Evolutionary conservation across 2,888 invertebrate species (phyloP), one percentile per base, ranked within the genome.

Genomic region (Drosophila maculinotata): DNA sequence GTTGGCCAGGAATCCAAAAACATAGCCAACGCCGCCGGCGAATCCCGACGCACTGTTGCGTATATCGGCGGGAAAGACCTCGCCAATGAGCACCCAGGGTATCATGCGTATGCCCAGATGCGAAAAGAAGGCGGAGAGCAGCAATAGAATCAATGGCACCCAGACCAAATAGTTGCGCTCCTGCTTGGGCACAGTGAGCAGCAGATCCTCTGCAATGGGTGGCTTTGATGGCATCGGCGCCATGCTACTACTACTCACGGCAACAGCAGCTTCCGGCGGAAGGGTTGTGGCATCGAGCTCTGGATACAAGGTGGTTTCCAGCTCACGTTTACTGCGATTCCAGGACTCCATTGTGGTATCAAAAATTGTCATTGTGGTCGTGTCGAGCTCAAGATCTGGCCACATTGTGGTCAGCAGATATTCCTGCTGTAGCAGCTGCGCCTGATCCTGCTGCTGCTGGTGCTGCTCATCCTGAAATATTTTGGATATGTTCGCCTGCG

Each of bases 71-170:
- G 95, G 94, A 86, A 93, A 95, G 65, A 96, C 95, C 92, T 97
- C 96, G 7, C 96, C 96, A 35, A 95, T 95, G 9, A 96, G 92
- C 69, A 97, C 94, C 96, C 96, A 97, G 0, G 96, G 96, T 39
- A 97, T 90, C 65, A 95, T 91, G 51, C 95, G 92, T 41, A 96
- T 94, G 20, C 90, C 90, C 2, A 94, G 91, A 82, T 96, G 95
- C 0, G 95, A 93, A 38, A 95, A 91, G 76, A 96, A 94, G 0
- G 96, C 95, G 4, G 95, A 92, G 1, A 93, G 89, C 77, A 96
- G 93, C 15, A 96, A 90, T 0, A 95, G 92, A 0, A 93, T 92
- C 15, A 94, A 93, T 0, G 96, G 96, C 2, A 96, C 89, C 96
- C 96, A 96, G 0, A 93, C 92, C 44, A 93, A 91, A 0, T 93